Evolutionary conservation across 2,797 vertebrate species (phyloP), one percentile per base, ranked within the genome.

Genomic region (Pachyuromys duprasi): DNA sequence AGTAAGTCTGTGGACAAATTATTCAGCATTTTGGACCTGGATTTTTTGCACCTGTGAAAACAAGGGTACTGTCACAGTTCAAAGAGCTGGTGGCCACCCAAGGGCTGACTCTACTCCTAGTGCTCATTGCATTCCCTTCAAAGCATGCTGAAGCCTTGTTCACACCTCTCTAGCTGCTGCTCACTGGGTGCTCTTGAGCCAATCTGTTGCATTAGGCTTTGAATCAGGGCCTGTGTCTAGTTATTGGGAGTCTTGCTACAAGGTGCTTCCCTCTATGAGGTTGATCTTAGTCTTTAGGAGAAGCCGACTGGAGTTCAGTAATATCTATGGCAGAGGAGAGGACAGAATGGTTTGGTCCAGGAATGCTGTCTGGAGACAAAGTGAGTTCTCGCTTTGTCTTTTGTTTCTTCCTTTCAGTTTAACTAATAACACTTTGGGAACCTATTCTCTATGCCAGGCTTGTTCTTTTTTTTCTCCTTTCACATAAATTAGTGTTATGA

Each of bases 211-310:
- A 49, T 80, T 26, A 28, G 67, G 62, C 90, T 96, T 81, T 57
- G 24, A 57, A 69, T 91, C 84, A 49, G 26, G 70, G 72, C 91
- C 84, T 70, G 76, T 33, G 60, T 63, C 74, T 86, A 62, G 79
- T 87, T 87, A 65, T 13, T 81, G 74, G 74, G 79, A 84, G 69
- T 89, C 79, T 87, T 74, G 31, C 74, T 93, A 8, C 96, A 90
- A 97, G 88, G n/a, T 33, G 24, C 76, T 84, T 93, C 76, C 92
- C 39, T 96, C 97, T 91, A 91, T 90, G 33, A 95, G 93, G 79
- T 49, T 72, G 55, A 81, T 57, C 89, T 93, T 1, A 0, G 26
- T 96, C 67, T 91, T 75, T 45, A n/a, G 60, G 18, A 76, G 86
- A 93, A 95, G 88, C 49, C 63, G 70, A 75, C 75, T 89, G 79